phyloP scores from a whole-genome alignment of 2,888 invertebrate species.

The Scaptomyza caliginosa region DNA sequence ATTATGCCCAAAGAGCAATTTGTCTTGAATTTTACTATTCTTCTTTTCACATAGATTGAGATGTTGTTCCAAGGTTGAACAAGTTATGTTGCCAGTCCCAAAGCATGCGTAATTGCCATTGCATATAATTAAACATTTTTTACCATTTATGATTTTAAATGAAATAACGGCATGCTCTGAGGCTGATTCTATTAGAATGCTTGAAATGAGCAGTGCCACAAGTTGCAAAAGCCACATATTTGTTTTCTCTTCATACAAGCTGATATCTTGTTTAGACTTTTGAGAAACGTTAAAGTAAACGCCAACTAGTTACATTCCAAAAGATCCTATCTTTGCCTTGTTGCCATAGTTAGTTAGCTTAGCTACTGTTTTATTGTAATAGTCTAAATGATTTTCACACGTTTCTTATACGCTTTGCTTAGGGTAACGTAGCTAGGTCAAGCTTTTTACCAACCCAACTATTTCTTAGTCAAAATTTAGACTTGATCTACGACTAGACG shows the following conservation, averaged over 20 bases:
- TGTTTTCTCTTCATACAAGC: too few relatives aligned
- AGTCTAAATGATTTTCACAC: conserved; percentile 47
- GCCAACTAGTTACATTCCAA: background rate
- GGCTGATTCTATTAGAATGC: too few relatives aligned
- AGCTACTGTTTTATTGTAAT: conserved; percentile 67
- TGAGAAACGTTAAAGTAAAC: background rate
- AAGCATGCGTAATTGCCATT: background rate
- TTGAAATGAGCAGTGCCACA: background rate
- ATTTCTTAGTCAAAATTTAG: too few relatives aligned
- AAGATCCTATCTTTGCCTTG: background rate
- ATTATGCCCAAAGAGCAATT: conserved; percentile 33
- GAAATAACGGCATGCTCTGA: background rate
- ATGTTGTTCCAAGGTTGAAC: background rate
- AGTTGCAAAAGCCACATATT: background rate
- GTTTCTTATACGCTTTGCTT: background rate
- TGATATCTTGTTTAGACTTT: background rate
- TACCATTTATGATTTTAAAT: too few relatives aligned
- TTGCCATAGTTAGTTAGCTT: conserved; percentile 33
- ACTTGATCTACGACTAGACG: too few relatives aligned
- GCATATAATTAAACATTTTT: background rate
- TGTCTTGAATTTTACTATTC: fast-evolving
- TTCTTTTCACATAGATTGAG: background rate
- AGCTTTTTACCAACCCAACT: too few relatives aligned
- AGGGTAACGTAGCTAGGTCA: background rate
- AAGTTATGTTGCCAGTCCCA: fast-evolving